These are phyloP conservation scores for Tetragonisca angustula DNA, from an alignment of 2,888 invertebrate genomes.

Conservation along the genomic window DNA sequence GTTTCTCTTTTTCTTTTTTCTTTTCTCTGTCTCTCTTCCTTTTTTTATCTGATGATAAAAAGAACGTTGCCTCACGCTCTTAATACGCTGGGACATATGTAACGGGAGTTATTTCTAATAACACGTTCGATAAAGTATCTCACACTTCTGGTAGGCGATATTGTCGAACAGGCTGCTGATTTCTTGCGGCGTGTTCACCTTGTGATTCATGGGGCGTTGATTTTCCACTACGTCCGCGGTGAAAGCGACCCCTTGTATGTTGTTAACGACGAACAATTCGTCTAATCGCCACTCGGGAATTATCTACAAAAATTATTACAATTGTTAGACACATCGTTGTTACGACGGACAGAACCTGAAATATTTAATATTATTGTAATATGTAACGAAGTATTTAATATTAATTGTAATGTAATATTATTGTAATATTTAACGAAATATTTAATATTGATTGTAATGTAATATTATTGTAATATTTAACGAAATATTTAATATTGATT, in stretches of 20 bases:
- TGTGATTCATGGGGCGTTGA: constrained; percentile 85
- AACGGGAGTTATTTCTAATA: background rate
- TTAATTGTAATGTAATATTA: no score
- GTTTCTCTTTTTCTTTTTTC: background rate
- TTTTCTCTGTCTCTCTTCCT: no score
- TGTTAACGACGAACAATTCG: constrained; percentile 85
- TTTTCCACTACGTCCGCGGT: constrained; percentile 82
- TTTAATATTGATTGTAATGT: no score
- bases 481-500: no score
- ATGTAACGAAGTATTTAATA: no score
- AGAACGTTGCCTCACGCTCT: background rate
- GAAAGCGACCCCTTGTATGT: constrained; percentile 83
- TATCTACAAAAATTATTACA: constrained; percentile 38
- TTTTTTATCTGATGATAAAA: background rate
- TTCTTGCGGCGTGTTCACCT: constrained; percentile 84
- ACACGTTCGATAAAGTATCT: background rate
- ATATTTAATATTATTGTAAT: no score
- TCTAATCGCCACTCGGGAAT: constrained; percentile 82
- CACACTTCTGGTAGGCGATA: constrained; percentile 88
- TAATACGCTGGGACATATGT: background rate
- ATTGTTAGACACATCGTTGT: background rate
- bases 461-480: no score
- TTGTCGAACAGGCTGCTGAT: constrained; percentile 86
- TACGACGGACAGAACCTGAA: background rate
- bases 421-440: no score